phyloP scores from a whole-genome alignment of 1,140 invertebrate genomes.

The Drosophila aff. region DNA sequence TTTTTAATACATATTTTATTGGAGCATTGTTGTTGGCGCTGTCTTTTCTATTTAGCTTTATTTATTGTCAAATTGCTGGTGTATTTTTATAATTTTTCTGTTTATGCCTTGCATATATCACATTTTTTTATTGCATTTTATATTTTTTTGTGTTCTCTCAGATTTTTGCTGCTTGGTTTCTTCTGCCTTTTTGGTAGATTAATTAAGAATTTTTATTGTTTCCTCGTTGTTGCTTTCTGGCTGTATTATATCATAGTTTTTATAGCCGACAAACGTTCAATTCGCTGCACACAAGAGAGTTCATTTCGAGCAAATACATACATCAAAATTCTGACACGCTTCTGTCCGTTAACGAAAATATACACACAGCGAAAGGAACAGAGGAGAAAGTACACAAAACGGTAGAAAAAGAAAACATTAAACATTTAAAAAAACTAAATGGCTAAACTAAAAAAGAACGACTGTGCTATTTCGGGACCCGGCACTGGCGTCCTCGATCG shows the following conservation, averaged over 20 bases:
- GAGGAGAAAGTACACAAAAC: constrained; percentile 31
- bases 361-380: constrained; percentile 30
- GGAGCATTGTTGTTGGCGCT: constrained; percentile 32
- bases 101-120: constrained; percentile 66
- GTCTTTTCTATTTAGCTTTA: constrained; percentile 34
- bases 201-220: constrained; percentile 75
- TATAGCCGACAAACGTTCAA: constrained; percentile 65
- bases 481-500: constrained; percentile 53
- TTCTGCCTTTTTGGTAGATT: constrained; percentile 56
- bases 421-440: constrained; percentile 54
- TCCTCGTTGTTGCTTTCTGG: constrained; percentile 54
- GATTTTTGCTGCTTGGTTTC: constrained; percentile 42
- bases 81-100: constrained; percentile 63
- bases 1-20: constrained; percentile 58
- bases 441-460: constrained; percentile 55
- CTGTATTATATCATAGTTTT: constrained; percentile 68
- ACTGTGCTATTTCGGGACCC: constrained; percentile 59
- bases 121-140: constrained; percentile 65
- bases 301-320: constrained; percentile 67
- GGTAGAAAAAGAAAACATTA: constrained; percentile 43
- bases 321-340: constrained; percentile 78
- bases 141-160: constrained; percentile 23
- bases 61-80: constrained; percentile 67
- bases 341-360: constrained; percentile 52
- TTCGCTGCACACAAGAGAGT: constrained; percentile 55